Conservation (phyloP, 2,888 invertebrate species). For the Ametastegia equiseti region DNA sequence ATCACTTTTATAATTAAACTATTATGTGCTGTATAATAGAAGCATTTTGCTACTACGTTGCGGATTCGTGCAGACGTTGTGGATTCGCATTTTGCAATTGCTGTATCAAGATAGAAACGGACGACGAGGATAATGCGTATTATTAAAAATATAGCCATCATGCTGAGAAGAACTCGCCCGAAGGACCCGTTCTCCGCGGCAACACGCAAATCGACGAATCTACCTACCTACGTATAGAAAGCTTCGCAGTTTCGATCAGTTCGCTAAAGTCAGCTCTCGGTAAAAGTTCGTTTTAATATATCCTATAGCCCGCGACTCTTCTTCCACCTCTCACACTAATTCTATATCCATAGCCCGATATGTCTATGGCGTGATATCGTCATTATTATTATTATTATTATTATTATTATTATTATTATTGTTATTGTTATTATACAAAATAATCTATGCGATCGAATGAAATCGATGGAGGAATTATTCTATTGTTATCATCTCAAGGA, state of each 20-base stretch:
- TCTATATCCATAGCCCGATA: too few relatives aligned
- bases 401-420: too few relatives aligned
- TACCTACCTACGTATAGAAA: too few relatives aligned
- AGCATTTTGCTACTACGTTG: constrained; percentile 15
- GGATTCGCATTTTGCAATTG: constrained; percentile 35
- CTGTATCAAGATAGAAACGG: constrained; percentile 36
- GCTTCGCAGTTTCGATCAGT: background rate
- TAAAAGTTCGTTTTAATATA: background rate
- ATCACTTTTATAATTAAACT: background rate
- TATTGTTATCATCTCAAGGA: too few relatives aligned
- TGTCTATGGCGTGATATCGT: too few relatives aligned
- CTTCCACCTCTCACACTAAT: too few relatives aligned
- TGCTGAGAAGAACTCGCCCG: background rate
- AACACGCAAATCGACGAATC: too few relatives aligned
- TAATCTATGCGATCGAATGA: too few relatives aligned
- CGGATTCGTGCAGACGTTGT: constrained; percentile 41
- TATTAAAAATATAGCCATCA: background rate
- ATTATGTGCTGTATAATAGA: constrained; percentile 49
- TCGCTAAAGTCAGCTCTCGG: background rate
- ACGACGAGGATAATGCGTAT: background rate
- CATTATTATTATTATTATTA: too few relatives aligned
- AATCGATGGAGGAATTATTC: too few relatives aligned
- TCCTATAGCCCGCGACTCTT: too few relatives aligned
- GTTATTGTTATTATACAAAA: too few relatives aligned
- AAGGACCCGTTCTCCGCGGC: background rate